phyloP scores from a whole-genome alignment of 2,888 invertebrate genomes.

The Orthosia gothica region DNA sequence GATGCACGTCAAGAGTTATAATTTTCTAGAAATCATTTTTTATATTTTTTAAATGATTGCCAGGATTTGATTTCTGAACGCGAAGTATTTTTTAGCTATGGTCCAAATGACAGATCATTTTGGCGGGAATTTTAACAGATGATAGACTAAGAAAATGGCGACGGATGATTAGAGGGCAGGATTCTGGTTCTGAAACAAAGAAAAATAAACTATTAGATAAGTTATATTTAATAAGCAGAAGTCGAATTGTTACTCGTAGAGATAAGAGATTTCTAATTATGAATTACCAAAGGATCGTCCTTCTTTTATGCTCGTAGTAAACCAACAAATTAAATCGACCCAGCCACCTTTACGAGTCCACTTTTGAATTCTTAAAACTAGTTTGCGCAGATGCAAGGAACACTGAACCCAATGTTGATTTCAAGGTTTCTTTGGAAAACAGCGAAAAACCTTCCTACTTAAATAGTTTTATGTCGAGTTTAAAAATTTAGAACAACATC shows the following conservation, averaged over 20 bases:
- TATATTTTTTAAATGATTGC: slow-evolving; percentile 6
- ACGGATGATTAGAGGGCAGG: slow-evolving; percentile 52
- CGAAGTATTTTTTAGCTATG: slow-evolving; percentile 60
- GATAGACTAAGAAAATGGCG: slow-evolving; percentile 33
- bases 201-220: slow-evolving; percentile 6
- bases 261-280: background rate
- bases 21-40: slow-evolving; percentile 61
- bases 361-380: background rate
- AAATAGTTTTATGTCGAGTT: background rate
- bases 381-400: background rate
- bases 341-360: too few relatives aligned
- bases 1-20: slow-evolving; percentile 44
- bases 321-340: too few relatives aligned
- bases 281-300: too few relatives aligned
- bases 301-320: too few relatives aligned
- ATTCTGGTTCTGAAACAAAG: slow-evolving; percentile 64
- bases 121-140: slow-evolving; percentile 63
- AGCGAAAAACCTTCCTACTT: background rate
- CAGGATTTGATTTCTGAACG: slow-evolving; percentile 14
- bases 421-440: background rate
- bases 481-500: background rate
- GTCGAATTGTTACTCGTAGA: background rate
- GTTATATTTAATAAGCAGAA: background rate
- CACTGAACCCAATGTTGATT: background rate
- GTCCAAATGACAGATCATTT: slow-evolving; percentile 62